Evolutionary conservation across 2,888 invertebrate genomes (phyloP), one percentile per base, ranked within the genome.

Genomic region (Fragum fragum): DNA sequence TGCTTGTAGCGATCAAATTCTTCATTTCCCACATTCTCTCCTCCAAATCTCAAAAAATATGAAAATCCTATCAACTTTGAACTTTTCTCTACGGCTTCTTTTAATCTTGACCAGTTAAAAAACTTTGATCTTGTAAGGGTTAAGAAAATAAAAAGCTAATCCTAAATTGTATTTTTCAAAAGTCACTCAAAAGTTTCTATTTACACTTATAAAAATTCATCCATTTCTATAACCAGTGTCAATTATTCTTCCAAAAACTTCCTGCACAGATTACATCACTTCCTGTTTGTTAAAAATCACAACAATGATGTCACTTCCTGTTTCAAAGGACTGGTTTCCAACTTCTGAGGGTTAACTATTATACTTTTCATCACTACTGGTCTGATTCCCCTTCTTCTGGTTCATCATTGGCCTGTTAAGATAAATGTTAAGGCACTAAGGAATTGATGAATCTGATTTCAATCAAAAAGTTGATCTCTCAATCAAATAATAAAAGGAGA

Each of bases 221-320:
- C 21, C 57, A 57, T 26, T 6, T 6, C 5, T 57, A 9, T 23
- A 23, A 57, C 7, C 9, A 14, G 36, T 32, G 29, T 32, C 61
- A 61, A n/a, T 32, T 32, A 14, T 29, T 29, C 29, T 16, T 29
- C 11, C 57, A 32, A 29, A 61, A 61, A 29, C 11, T 42, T 66
- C 26, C 66, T 39, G 21, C 36, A 66, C 66, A 42, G 11, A 28
- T 57, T 57, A 28, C 28, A 57, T 57, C 23, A 57, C 26, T 26
- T 57, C 57, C 57, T 57, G 57, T 28, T 28, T 14, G 26, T 32
- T 61, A 9, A n/a, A 18, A 47, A 14, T 47, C 47, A 47, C 47
- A 9, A 47, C 47, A 57, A 66, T 42, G 42, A 66, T 42, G 66
- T 66, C 66, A 66, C 66, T 66, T 66, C 66, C 66, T 66, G 39